These are phyloP conservation scores for Hemiscyllium ocellatum DNA, from an alignment of 2,113 vertebrate genomes.

Conservation along the genomic window DNA sequence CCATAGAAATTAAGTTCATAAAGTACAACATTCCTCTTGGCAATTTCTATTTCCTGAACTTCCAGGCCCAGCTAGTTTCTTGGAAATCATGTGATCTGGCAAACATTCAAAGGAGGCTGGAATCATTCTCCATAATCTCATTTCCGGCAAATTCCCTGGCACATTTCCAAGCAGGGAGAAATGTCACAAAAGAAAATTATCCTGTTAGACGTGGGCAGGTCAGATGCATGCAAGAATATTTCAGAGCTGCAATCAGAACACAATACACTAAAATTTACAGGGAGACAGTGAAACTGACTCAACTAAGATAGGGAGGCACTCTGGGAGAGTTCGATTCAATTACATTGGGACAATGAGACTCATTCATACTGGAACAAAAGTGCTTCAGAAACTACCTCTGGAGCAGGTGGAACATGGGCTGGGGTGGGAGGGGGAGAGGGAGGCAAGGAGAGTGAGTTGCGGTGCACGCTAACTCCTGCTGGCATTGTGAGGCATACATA, in stretches of 20 bases:
- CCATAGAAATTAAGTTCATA: too few relatives aligned
- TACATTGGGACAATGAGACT: too few relatives aligned
- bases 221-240: neutral
- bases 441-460: too few relatives aligned
- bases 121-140: neutral
- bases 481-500: too few relatives aligned
- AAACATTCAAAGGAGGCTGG: neutral
- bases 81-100: neutral
- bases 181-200: neutral
- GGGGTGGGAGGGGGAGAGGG: too few relatives aligned
- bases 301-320: too few relatives aligned
- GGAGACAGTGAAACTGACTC: too few relatives aligned
- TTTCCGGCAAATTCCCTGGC: neutral
- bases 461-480: too few relatives aligned
- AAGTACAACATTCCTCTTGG: neutral
- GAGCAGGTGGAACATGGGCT: too few relatives aligned
- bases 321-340: too few relatives aligned
- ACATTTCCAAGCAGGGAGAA: neutral
- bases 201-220: neutral
- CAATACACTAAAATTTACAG: neutral
- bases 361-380: too few relatives aligned
- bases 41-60: neutral
- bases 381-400: too few relatives aligned
- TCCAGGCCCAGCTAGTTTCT: neutral
- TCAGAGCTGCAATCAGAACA: neutral